Conservation (phyloP, 1,140 invertebrate species). For the Drosophila pseudoananassae region DNA sequence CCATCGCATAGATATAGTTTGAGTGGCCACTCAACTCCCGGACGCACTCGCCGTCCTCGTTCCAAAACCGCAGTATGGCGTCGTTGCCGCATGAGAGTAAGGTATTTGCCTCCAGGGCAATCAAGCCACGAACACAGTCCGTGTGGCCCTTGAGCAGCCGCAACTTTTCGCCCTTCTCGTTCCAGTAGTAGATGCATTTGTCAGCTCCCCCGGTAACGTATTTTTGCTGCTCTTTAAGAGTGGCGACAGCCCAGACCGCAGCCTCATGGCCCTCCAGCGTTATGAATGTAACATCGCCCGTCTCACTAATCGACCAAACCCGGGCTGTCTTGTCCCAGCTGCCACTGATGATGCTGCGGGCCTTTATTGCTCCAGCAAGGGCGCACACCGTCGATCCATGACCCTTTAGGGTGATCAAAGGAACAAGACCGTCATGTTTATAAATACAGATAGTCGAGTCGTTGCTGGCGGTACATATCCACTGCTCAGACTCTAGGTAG, state of each 20-base stretch:
- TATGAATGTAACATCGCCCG: conserved; percentile 85
- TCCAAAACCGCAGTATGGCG: conserved; percentile 93
- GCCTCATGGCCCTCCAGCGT: conserved; percentile 90
- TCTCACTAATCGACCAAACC: conserved; percentile 89
- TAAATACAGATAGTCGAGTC: conserved; percentile 93
- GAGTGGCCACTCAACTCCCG: conserved; percentile 92
- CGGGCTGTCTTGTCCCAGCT: conserved; percentile 96
- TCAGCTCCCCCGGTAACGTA: conserved; percentile 96
- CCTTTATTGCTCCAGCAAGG: conserved; percentile 83
- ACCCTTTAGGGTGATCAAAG: conserved; percentile 89
- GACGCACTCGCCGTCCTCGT: conserved; percentile 90
- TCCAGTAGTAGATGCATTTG: conserved; percentile 94
- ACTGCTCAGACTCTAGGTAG: conserved; percentile 90
- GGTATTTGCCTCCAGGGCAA: conserved; percentile 87
- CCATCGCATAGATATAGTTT: conserved; percentile 89
- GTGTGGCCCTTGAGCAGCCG: conserved; percentile 89
- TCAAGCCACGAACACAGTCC: conserved; percentile 94
- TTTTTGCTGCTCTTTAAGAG: conserved; percentile 85
- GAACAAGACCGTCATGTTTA: conserved; percentile 86
- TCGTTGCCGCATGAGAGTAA: conserved; percentile 97
- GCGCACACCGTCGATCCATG: conserved; percentile 90
- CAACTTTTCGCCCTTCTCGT: conserved; percentile 85
- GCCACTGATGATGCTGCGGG: conserved; percentile 86
- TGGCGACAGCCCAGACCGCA: conserved; percentile 95
- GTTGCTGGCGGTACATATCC: conserved; percentile 93